Evolutionary conservation across 2,797 vertebrate genomes (phyloP).

Genomic region (Enoplosus armatus): DNA sequence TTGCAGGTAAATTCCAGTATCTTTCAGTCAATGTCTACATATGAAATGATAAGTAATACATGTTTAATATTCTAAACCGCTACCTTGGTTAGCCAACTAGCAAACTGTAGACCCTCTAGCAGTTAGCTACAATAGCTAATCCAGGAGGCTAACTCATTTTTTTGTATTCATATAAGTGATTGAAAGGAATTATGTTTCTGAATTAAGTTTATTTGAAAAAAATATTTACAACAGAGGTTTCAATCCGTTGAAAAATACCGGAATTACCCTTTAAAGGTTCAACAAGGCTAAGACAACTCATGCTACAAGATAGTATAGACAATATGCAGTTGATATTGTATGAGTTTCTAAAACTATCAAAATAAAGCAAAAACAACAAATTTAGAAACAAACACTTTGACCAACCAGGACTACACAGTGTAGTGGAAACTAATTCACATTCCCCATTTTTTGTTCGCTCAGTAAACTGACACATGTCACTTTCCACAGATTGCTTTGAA

Average conservation of each 20-base stretch:
- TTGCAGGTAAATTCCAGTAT: background rate
- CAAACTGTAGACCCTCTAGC: background rate
- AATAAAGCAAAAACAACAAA: background rate
- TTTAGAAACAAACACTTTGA: background rate
- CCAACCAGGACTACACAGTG: background rate
- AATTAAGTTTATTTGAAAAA: background rate
- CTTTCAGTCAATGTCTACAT: background rate
- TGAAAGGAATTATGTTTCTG: too few relatives aligned
- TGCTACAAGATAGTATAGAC: background rate
- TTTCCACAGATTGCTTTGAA: slow-evolving; percentile 21
- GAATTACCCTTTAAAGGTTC: too few relatives aligned
- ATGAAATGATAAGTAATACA: background rate
- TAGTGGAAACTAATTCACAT: background rate
- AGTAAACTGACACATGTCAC: slow-evolving; percentile 13
- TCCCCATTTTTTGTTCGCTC: background rate
- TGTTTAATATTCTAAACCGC: background rate
- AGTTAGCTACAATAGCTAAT: background rate
- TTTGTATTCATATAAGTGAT: too few relatives aligned
- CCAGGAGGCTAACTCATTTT: too few relatives aligned
- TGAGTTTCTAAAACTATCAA: background rate
- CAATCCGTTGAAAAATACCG: too few relatives aligned
- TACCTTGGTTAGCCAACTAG: too few relatives aligned
- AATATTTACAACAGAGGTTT: too few relatives aligned
- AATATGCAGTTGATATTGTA: background rate
- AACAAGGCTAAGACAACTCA: background rate